Evolutionary conservation across 2,797 vertebrate genomes (phyloP).

Genomic region (Myotis vivesi): DNA sequence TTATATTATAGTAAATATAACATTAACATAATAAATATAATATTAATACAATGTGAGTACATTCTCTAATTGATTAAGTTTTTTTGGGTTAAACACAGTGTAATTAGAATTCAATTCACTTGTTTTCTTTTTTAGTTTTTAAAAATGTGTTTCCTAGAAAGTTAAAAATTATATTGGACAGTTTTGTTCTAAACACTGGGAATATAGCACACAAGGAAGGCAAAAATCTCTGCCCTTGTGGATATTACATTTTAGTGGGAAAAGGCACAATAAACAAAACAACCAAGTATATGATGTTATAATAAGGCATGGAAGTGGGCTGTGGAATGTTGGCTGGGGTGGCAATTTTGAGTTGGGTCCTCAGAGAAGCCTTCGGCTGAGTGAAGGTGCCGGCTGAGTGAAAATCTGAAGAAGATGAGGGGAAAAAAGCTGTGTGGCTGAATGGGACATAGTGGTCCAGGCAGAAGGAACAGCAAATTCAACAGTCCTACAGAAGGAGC

Average conservation of each 20-base stretch:
- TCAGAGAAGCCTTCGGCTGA: not conserved
- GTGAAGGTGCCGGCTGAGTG: not conserved
- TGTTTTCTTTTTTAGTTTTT: not conserved
- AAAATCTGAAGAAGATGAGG: not conserved
- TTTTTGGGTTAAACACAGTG: not conserved
- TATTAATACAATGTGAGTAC: not conserved
- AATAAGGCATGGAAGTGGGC: not conserved
- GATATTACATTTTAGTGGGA: not conserved
- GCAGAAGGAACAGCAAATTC: not conserved
- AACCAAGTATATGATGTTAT: not conserved
- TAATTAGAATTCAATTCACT: constrained; percentile 37
- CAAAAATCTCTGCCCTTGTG: not conserved
- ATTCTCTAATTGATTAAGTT: not conserved
- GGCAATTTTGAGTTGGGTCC: not conserved
- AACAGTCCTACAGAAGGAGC: not conserved
- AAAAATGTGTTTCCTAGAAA: constrained; percentile 7
- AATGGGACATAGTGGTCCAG: not conserved
- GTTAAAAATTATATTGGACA: not conserved
- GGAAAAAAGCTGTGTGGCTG: not conserved
- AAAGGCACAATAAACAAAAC: not conserved
- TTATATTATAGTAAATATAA: not conserved
- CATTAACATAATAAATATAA: not conserved
- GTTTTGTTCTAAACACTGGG: not conserved
- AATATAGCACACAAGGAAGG: not conserved
- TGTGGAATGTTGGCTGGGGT: not conserved